Evolutionary conservation across 2,888 invertebrate species (phyloP), one percentile per base, ranked within the genome.

Genomic region (Myathropa florea): DNA sequence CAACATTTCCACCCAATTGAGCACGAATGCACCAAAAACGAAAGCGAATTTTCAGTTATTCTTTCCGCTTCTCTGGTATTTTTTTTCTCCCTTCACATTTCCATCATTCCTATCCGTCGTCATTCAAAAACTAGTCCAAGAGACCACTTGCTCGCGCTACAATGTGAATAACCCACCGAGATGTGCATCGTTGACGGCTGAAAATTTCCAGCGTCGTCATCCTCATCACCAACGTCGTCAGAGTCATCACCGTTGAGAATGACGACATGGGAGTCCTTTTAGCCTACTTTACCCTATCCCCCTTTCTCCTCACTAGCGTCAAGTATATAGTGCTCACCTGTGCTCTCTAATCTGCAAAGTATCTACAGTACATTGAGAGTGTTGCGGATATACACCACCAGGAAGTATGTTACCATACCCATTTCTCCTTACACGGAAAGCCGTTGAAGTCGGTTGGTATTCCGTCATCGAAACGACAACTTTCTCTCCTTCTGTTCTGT

Each of bases 1-100:
- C 77, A 83, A 75, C 78, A 75, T 78, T 83, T 86, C 78, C 64
- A 78, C 85, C 85, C 85, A 82, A 86, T 86, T 83, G 78, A 86
- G 82, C 73, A 83, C 71, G 81, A 85, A 67, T 85, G 75, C 67
- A 67, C 46, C 68, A 57, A 73, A 79, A 73, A 72, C 23, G 61
- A 63, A 55, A 75, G 67, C 73, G 64, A 67, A 63, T 61, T 67
- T 75, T 73, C 73, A 72, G 71, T 77, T 85, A 85, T 86, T 78
- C 61, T 77, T 72, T 77, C 59, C 72, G 53, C 73, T 82, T 83
- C 85, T 57, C 24, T 18, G 24, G n/a, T 46, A 6, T 72, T 82
- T 53, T 55, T 6, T 33, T 36, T 21, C 33, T 70, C 64, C 70
- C 55, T 61, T 60, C 33, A 3, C 30, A 3, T 68, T 77, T 73